Percentiles rank a stretch among this genome's conserved stretches.
phyloP scores from a whole-genome alignment of 2,888 invertebrate species.

The Osedax frankpressi region DNA sequence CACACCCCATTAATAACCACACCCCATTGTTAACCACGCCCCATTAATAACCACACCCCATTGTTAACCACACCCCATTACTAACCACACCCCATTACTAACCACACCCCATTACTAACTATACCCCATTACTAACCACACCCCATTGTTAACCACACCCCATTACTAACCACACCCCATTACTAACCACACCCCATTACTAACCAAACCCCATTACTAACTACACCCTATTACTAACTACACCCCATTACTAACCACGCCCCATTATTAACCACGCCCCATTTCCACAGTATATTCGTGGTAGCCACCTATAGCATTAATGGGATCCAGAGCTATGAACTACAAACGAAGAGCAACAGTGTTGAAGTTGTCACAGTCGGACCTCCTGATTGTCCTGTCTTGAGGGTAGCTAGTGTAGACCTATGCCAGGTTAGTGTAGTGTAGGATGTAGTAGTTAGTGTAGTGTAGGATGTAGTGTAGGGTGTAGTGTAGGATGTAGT shows the following conservation, averaged over 20 bases:
- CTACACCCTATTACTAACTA: neutral
- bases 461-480: too few relatives aligned
- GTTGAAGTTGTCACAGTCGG: constrained; percentile 43
- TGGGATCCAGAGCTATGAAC: constrained; percentile 37
- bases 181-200: too few relatives aligned
- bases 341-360: constrained; percentile 40
- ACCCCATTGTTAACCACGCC: too few relatives aligned
- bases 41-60: too few relatives aligned
- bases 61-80: too few relatives aligned
- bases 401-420: constrained; percentile 36
- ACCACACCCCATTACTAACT: too few relatives aligned
- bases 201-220: neutral
- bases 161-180: too few relatives aligned
- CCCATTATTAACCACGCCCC: neutral
- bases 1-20: too few relatives aligned
- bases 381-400: constrained; percentile 36
- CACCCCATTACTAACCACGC: neutral
- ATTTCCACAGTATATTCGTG: constrained; percentile 35
- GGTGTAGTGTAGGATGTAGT: too few relatives aligned
- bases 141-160: too few relatives aligned
- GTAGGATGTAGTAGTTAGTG: neutral
- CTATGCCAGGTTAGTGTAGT: constrained; percentile 33
- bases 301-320: constrained; percentile 41
- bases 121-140: too few relatives aligned
- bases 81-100: too few relatives aligned